Evolutionary conservation across 1,140 invertebrate genomes (phyloP), one percentile per base, ranked within the genome.

Genomic region (Bombus superbus): DNA sequence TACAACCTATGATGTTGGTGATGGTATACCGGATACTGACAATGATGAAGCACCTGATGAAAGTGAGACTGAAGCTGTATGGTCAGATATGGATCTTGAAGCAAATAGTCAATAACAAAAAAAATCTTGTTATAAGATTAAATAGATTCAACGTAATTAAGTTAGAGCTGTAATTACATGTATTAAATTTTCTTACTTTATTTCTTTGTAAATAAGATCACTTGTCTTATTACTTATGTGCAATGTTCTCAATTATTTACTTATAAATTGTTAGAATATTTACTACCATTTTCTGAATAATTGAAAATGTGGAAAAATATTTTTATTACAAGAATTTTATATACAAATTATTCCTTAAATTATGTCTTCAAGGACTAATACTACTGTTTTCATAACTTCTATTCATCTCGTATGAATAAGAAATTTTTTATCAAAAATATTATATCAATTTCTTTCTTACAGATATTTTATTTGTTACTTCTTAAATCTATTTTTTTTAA

Each of bases 51-150:
- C 95, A n/a, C 95, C 95, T 10, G 96, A 96, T 86, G 96, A 96
- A 86, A 96, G 96, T 91, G 96, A 96, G 94, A 95, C 96, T 0
- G 96, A 96, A 92, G 96, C 96, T 78, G 96, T 96, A n/a, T 96
- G 96, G 96, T 96, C 96, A 4, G 96, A 96, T 81, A 96, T 96
- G 94, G 96, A 96, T 88, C 93, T 96, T 57, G 96, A 96, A 88
- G 95, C 95, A 22, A 95, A 95, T 88, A 95, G 95, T 85, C 95
- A 95, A 88, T 95, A 92, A 62, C 73, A 62, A n/a, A 79, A 62
- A 72, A 22, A n/a, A 62, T 4, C 3, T n/a, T 59, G 25, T 84
- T 64, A 62, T 32, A 59, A 47, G 38, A 62, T 42, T 84, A 62
- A 32, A 59, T 83, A 28, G 15, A 22, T 71, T 84, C n/a, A 78